Conservation (phyloP, 2,113 vertebrate species). For the Orientallactaga bullata region DNA sequence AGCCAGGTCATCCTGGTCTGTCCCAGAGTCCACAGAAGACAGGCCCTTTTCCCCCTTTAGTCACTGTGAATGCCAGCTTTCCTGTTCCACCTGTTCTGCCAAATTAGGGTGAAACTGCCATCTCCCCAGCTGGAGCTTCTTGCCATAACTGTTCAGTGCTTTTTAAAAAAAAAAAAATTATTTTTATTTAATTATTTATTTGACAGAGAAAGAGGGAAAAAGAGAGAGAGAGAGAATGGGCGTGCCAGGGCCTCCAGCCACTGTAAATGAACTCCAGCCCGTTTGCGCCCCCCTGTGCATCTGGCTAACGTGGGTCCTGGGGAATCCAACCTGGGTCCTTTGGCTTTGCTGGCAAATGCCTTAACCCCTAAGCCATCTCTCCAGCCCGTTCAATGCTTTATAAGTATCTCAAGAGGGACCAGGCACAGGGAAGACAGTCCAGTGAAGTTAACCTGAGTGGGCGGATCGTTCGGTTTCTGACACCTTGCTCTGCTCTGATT, state of each 20-base stretch:
- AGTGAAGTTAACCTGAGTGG: background rate
- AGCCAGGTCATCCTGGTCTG: background rate
- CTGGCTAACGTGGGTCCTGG: too few relatives aligned
- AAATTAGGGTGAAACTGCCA: slow-evolving; percentile 31
- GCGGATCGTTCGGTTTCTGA: background rate
- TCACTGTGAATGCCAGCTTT: background rate
- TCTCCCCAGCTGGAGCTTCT: slow-evolving; percentile 22
- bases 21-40: background rate
- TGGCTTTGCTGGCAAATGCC: too few relatives aligned
- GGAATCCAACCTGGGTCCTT: too few relatives aligned
- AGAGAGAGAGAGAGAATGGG: too few relatives aligned
- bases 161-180: too few relatives aligned
- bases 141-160: slow-evolving; percentile 50
- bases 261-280: too few relatives aligned
- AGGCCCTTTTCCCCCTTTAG: slow-evolving; percentile 27
- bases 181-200: too few relatives aligned
- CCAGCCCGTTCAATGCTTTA: too few relatives aligned
- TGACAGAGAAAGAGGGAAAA: too few relatives aligned
- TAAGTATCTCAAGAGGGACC: background rate
- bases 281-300: too few relatives aligned
- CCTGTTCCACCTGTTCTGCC: slow-evolving; percentile 58
- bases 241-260: too few relatives aligned
- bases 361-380: too few relatives aligned
- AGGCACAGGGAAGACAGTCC: background rate
- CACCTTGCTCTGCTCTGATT: background rate